These are phyloP conservation scores for Perdita meconis DNA, from an alignment of 2,888 invertebrate species.

Conservation along the genomic window DNA sequence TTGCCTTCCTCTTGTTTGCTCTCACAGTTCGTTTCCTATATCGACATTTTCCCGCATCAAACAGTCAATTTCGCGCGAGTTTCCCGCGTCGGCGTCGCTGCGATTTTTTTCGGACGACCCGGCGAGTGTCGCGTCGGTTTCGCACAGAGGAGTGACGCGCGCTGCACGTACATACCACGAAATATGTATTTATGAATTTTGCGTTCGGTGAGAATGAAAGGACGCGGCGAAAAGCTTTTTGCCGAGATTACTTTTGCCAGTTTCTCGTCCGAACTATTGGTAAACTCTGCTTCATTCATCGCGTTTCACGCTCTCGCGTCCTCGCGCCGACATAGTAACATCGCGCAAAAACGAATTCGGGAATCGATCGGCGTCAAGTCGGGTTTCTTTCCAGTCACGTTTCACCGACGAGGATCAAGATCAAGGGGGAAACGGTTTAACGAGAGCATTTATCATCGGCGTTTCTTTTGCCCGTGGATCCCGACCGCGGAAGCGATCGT, in stretches of 20 bases:
- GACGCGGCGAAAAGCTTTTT: not conserved
- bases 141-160: too few relatives aligned
- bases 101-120: not conserved
- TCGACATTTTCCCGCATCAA: not conserved
- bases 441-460: not conserved
- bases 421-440: not conserved
- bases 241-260: not conserved
- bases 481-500: not conserved
- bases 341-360: conserved; percentile 20
- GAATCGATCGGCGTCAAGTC: not conserved
- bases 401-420: not conserved
- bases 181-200: conserved; percentile 36
- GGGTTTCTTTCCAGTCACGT: conserved; percentile 15
- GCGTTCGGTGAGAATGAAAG: not conserved
- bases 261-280: conserved; percentile 12
- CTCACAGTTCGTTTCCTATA: not conserved
- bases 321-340: conserved; percentile 11
- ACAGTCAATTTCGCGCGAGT: not conserved
- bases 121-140: not conserved
- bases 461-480: too few relatives aligned
- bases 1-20: not conserved
- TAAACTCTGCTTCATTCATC: conserved; percentile 29
- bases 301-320: conserved; percentile 25
- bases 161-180: not conserved
- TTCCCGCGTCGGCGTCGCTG: not conserved